Evolutionary conservation across 1,140 invertebrate species (phyloP), one percentile per base, ranked within the genome.

Genomic region (Acromyrmex heyeri): DNA sequence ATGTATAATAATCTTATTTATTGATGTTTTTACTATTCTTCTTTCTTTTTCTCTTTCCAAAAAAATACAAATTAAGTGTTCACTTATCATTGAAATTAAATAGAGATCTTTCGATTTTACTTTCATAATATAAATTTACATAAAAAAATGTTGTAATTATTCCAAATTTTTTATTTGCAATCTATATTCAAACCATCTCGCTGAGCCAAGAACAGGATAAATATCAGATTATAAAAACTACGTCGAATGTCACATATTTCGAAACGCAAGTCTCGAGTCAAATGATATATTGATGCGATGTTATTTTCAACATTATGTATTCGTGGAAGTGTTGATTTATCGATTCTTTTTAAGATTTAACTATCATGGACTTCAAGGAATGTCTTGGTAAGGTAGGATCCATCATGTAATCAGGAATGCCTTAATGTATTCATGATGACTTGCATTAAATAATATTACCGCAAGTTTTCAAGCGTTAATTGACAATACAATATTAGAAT

Each of bases 271-370:
- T 44, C 2, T 44, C 24, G 1, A 57, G 21, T 44, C 69, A 48
- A 81, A 69, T 81, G 64, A 55, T 24, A 55, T 38, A n/a, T 81
- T 18, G n/a, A n/a, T 30, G 10, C 7, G 48, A 55, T 34, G 50
- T 70, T 81, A 70, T 81, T 81, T 70, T 70, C 30, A 48, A 21
- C 64, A 70, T 55, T 55, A 34, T 14, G 5, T 67, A 53, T 79
- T 70, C 6, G 55, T 18, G n/a, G 44, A 79, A 2, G 12, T 6
- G 77, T 69, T 81, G 64, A 81, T 69, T 79, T 70, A 70, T 81
- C n/a, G 30, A 55, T 70, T 69, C 12, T 38, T 55, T 7, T 38
- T 3, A 44, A 77, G 16, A 44, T 18, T 44, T 12, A 57, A 57
- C 18, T 30, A 16, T 21, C 14, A 8, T 34, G 10, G 16, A 34